These are phyloP conservation scores for Drosophila neotestacea DNA, from an alignment of 2,888 invertebrate species.

Conservation along the genomic window DNA sequence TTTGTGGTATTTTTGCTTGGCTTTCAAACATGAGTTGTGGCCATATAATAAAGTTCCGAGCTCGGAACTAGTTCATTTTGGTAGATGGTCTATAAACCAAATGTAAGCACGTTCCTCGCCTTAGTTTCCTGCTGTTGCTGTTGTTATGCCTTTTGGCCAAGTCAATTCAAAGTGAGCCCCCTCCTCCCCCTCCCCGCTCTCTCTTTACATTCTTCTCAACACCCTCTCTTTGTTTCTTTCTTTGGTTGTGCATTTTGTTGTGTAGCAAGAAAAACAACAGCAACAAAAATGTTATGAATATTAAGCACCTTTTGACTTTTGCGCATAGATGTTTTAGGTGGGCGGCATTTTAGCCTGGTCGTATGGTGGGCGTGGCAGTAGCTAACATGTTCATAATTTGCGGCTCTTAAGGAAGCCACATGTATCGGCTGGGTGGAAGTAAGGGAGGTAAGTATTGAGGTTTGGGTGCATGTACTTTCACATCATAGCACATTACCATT, in stretches of 20 bases:
- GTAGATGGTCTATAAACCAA: slow-evolving; percentile 32
- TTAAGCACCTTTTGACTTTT: slow-evolving; percentile 65
- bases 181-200: background rate
- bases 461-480: slow-evolving; percentile 39
- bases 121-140: slow-evolving; percentile 7
- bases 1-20: slow-evolving; percentile 3
- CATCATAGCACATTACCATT: slow-evolving; percentile 76
- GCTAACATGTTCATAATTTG: slow-evolving; percentile 43
- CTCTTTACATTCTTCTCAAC: background rate
- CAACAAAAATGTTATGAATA: slow-evolving; percentile 56
- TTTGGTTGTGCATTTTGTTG: slow-evolving; percentile 17
- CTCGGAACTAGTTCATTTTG: slow-evolving; percentile 15
- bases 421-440: slow-evolving; percentile 9
- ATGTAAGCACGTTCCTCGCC: slow-evolving; percentile 2
- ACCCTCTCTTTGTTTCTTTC: background rate
- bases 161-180: slow-evolving; percentile 19
- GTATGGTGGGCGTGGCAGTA: slow-evolving; percentile 28
- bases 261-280: slow-evolving; percentile 11
- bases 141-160: slow-evolving; percentile 32
- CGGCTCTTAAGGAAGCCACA: slow-evolving; percentile 32
- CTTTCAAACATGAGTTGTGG: slow-evolving; percentile 4
- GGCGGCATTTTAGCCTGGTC: slow-evolving; percentile 5
- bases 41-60: slow-evolving; percentile 12
- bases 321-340: slow-evolving; percentile 42
- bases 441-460: background rate